phyloP scores from a whole-genome alignment of 1,140 invertebrate species.

The Notospermus geniculatus region DNA sequence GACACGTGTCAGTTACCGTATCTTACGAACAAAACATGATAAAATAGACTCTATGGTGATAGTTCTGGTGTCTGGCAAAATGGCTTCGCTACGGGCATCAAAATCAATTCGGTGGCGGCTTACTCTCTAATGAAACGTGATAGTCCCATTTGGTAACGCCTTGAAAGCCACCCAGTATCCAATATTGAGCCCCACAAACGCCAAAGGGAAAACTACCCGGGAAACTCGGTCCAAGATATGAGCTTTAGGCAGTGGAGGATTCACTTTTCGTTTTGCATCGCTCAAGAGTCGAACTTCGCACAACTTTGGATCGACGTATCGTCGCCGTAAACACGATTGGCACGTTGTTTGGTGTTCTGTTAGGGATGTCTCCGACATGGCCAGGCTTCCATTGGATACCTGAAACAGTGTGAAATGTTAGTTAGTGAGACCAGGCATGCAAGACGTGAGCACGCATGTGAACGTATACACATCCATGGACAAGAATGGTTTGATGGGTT shows the following conservation, averaged over 20 bases:
- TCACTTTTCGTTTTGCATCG: background rate
- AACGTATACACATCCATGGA: too few relatives aligned
- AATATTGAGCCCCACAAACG: slow-evolving; percentile 79
- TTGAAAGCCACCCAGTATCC: slow-evolving; percentile 70
- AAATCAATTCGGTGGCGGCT: too few relatives aligned
- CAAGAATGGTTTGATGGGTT: too few relatives aligned
- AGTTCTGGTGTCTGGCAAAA: background rate
- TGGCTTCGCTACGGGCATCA: background rate
- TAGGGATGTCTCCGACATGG: background rate
- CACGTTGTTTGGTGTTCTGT: background rate
- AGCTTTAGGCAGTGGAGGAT: slow-evolving; percentile 16
- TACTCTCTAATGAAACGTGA: background rate
- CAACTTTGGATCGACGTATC: background rate
- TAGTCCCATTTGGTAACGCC: slow-evolving; percentile 63
- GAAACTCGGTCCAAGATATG: slow-evolving; percentile 72
- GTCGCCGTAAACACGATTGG: background rate
- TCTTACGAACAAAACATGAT: too few relatives aligned
- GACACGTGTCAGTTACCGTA: too few relatives aligned
- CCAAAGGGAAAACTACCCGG: slow-evolving; percentile 80
- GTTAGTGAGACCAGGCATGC: too few relatives aligned
- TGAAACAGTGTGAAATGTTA: background rate
- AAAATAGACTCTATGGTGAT: background rate
- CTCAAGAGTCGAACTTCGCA: background rate
- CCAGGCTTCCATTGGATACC: background rate
- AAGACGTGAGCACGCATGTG: too few relatives aligned